These are phyloP conservation scores for Sternotherus odoratus DNA, from an alignment of 2,797 vertebrate species.

Conservation along the genomic window DNA sequence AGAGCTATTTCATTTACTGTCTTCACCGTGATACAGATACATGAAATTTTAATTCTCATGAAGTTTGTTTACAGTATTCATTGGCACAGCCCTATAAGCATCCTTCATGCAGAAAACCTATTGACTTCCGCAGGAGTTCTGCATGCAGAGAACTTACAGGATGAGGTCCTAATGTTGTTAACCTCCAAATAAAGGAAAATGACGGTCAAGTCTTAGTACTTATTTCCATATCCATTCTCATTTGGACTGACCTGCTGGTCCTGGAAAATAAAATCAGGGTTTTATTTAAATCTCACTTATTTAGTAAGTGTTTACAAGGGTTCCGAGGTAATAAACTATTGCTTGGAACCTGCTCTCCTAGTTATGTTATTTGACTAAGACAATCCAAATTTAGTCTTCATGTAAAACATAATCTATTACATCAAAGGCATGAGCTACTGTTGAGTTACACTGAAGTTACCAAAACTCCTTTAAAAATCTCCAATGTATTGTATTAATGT, in stretches of 20 bases:
- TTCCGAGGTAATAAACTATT: constrained; percentile 2
- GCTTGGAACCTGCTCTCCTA: background rate
- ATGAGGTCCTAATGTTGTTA: background rate
- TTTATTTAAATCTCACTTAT: constrained; percentile 17
- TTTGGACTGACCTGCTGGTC: background rate
- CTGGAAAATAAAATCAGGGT: background rate
- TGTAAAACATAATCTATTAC: constrained; percentile 5
- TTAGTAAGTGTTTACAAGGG: background rate
- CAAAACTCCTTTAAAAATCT: constrained; percentile 21
- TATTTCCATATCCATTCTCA: background rate
- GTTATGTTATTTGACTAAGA: background rate
- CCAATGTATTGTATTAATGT: background rate
- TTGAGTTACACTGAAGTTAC: constrained; percentile 7
- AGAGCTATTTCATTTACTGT: constrained; percentile 60
- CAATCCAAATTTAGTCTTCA: background rate
- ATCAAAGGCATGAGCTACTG: background rate
- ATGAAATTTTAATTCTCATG: background rate
- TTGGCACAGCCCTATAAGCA: background rate
- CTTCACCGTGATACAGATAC: constrained; percentile 26
- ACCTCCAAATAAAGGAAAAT: background rate
- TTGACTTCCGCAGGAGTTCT: background rate
- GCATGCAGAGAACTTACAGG: background rate
- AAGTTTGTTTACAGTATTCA: background rate
- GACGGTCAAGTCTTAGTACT: background rate
- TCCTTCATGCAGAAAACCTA: background rate